Evolutionary conservation across 1,140 invertebrate genomes (phyloP).

Genomic region (Conus ventricosus): DNA sequence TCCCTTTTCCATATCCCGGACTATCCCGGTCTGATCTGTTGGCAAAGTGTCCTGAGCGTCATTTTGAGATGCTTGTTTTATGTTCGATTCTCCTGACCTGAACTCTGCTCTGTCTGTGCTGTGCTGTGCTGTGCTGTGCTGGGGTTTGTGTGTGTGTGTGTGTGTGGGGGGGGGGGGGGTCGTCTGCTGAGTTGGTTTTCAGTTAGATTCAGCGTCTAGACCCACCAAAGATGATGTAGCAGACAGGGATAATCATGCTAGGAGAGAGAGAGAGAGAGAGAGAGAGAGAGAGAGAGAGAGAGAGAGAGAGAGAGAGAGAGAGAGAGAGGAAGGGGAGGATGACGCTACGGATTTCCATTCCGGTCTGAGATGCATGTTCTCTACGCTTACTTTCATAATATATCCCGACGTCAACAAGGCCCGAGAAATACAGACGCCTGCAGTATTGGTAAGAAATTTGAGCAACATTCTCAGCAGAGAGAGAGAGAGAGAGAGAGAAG

Average conservation of each 20-base stretch:
- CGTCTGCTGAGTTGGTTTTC: no score
- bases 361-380: not conserved
- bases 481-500: not conserved
- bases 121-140: no score
- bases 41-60: no score
- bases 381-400: not conserved
- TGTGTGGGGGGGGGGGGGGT: no score
- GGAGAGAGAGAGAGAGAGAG: not conserved
- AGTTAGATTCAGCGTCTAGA: no score
- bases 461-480: not conserved
- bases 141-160: no score
- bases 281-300: not conserved
- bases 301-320: slow-evolving; percentile 8
- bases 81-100: no score
- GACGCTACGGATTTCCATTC: not conserved
- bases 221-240: no score
- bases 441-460: not conserved
- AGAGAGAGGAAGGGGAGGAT: not conserved
- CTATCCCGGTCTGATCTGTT: no score
- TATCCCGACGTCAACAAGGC: not conserved
- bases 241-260: not conserved
- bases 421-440: not conserved
- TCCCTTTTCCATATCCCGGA: no score
- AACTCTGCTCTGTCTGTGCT: no score
- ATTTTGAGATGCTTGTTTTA: no score